Percentiles rank a stretch among this genome's conserved stretches.
Conservation (phyloP, 2,113 vertebrate species). For the Macroglossus sobrinus region DNA sequence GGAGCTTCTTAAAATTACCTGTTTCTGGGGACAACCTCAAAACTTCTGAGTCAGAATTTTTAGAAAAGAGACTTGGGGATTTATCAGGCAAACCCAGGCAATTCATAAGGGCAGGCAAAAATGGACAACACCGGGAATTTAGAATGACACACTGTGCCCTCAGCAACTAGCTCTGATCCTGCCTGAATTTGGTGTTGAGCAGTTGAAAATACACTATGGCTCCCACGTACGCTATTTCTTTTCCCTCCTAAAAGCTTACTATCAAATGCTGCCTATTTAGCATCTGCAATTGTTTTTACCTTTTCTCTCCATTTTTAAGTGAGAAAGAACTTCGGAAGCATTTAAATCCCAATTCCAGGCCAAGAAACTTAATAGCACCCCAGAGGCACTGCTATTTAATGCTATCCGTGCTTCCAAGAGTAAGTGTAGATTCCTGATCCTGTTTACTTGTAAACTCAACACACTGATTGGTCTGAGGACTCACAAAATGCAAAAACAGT, state of each 20-base stretch:
- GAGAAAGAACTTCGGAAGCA: not conserved
- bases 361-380: not conserved
- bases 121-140: not conserved
- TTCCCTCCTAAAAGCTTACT: not conserved
- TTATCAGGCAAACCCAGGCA: not conserved
- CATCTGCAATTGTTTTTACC: conserved; percentile 1
- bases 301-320: not conserved
- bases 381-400: not conserved
- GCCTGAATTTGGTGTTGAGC: not conserved
- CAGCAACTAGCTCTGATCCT: not conserved
- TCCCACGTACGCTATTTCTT: not conserved
- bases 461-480: not conserved
- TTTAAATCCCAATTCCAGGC: not conserved
- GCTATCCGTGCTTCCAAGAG: not conserved
- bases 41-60: not conserved
- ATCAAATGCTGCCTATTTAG: not conserved
- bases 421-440: not conserved
- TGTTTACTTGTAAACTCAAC: not conserved
- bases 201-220: not conserved
- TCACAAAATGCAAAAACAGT: not conserved
- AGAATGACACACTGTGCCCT: not conserved
- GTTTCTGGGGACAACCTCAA: not conserved
- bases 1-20: not conserved
- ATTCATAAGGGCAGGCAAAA: not conserved
- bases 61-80: not conserved